Base-by-base conservation (phyloP, 2,113 vertebrate species). In the Synchiropus splendidus region DNA sequence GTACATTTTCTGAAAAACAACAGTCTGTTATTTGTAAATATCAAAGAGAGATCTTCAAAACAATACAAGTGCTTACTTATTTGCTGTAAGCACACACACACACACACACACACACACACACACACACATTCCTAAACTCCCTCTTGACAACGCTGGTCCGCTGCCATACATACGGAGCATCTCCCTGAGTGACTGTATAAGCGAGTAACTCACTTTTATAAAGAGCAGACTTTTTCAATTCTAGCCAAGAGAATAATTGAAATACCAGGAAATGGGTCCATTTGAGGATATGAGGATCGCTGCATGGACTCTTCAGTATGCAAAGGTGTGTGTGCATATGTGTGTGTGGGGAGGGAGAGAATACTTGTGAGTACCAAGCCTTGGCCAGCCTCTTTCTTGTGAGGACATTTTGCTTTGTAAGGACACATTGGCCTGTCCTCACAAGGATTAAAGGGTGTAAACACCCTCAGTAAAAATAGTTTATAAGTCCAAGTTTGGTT, bases 231-330 rank as follows among this genome's bases (percentile, higher is more conserved):
- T 32, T 33, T 9, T 38, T 18, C 11, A n/a, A 40, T 17, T 34
- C 11, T 41, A 44, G 35, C 36, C 32, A 37, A 31, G 42, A 38
- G 16, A n/a, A 41, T 18, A 11, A 46, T 32, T 42, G 18, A 39
- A 54, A 50, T 14, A 35, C 4, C 34, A 38, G 46, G 27, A 59
- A 51, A 39, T 37, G 12, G 6, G 2, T 40, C 42, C 61, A 42
- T 54, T 42, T 48, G 38, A 58, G 54, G 27, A 45, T 27, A 27
- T 27, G 21, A 27, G 21, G 21, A 27, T 6, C 16, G 21, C 31
- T 36, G 32, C 8, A 14, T 38, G 14, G 18, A 35, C 12, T 39
- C 1, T 21, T 16, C 11, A 35, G 8, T 21, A 13, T 18, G 21
- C 8, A 4, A 27, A 27, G 8, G 16, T 40, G 16, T 36, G 36